Evolutionary conservation across 2,797 vertebrate species (phyloP).

Genomic region (Emydoidea blandingii): DNA sequence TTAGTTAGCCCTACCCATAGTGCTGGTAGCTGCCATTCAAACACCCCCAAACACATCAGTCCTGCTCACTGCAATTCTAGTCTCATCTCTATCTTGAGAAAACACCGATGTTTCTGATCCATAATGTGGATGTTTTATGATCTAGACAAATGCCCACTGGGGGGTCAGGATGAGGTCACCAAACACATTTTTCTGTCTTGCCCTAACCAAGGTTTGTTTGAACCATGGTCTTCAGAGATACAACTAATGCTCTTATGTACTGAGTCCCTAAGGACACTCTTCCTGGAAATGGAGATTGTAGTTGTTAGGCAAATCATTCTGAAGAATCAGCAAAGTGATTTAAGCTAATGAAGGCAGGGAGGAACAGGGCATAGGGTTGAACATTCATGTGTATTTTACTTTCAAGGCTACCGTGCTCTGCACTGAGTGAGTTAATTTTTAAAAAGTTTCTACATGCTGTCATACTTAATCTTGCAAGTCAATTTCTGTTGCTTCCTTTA

Average conservation of each 20-base stretch:
- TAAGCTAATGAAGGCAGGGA: neutral
- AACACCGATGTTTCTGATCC: neutral
- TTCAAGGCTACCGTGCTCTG: neutral
- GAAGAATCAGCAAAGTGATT: neutral
- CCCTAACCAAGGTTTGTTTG: constrained; percentile 17
- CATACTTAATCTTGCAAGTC: neutral
- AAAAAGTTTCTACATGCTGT: neutral
- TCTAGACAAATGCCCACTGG: neutral
- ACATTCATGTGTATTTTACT: neutral
- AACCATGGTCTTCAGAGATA: neutral
- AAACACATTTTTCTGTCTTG: neutral
- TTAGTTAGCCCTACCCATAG: neutral
- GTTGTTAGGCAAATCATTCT: neutral
- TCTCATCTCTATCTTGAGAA: neutral
- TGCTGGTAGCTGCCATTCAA: neutral
- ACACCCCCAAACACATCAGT: neutral
- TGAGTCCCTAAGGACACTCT: neutral
- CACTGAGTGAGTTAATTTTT: neutral
- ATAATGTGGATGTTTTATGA: neutral
- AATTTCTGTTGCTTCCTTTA: neutral
- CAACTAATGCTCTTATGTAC: neutral
- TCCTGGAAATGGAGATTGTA: neutral
- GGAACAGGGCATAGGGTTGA: neutral
- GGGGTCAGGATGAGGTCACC: neutral
- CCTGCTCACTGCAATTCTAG: neutral